Percentiles rank a stretch among this genome's conserved stretches.
Conservation (phyloP, 2,888 invertebrate genomes). For the Lasioglossum marginatum region DNA sequence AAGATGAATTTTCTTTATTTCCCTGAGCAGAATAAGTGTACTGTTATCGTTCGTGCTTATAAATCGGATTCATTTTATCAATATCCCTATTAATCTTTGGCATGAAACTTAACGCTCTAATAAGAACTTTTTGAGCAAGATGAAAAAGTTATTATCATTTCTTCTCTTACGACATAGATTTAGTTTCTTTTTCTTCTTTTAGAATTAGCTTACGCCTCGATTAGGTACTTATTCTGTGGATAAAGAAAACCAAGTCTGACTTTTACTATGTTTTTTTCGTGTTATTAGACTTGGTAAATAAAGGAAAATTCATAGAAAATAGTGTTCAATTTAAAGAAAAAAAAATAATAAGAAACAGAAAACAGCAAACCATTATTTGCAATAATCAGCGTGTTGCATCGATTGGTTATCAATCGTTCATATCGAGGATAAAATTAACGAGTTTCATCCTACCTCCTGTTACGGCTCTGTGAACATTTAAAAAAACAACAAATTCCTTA, state of each 20-base stretch:
- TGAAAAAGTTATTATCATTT: conserved; percentile 25
- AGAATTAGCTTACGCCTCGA: conserved; percentile 28
- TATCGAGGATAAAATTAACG: conserved; percentile 59
- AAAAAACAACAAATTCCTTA: conserved; percentile 62
- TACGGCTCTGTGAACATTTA: conserved; percentile 64
- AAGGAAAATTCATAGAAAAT: conserved; percentile 32
- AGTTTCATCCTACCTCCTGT: conserved; percentile 69
- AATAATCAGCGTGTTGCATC: conserved; percentile 39
- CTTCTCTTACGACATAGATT: conserved; percentile 29
- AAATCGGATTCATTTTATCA: conserved; percentile 27
- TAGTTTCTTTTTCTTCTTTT: conserved; percentile 31
- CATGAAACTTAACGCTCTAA: conserved; percentile 25
- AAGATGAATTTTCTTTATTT: conserved; percentile 37
- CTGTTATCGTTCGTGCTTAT: conserved; percentile 23
- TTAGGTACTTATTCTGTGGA: conserved; percentile 44
- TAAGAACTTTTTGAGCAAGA: conserved; percentile 27
- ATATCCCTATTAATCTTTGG: conserved; percentile 21
- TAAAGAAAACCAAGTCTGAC: conserved; percentile 21
- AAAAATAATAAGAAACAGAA: conserved; percentile 10
- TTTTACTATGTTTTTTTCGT: conserved; percentile 20
- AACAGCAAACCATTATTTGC: conserved; percentile 22
- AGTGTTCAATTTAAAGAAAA: conserved; percentile 27
- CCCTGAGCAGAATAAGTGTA: conserved; percentile 26
- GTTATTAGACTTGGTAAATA: conserved; percentile 33
- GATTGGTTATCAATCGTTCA: conserved; percentile 49